Evolutionary conservation across 2,888 invertebrate species (phyloP).

Genomic region (Pseudeuparius sepicola): DNA sequence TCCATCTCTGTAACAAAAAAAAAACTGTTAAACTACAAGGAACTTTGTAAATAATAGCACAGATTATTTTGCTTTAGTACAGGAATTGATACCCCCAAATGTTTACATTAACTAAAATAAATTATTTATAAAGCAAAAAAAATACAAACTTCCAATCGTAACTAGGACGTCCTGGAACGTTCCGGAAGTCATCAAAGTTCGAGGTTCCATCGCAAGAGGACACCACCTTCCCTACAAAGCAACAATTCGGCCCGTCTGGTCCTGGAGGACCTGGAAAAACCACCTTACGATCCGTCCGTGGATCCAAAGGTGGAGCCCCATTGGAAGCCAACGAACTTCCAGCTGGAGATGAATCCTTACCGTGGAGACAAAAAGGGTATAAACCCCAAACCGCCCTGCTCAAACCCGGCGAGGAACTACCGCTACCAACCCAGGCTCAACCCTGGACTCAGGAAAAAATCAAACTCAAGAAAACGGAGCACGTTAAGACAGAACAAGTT

Average conservation of each 20-base stretch:
- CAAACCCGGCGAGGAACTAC: conserved; percentile 21
- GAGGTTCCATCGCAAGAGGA: conserved; percentile 34
- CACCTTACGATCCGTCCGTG: conserved; percentile 28
- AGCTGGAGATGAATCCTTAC: conserved; percentile 44
- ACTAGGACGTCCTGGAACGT: conserved; percentile 43
- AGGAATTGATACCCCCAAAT: no score
- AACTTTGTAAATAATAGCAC: no score
- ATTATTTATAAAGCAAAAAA: no score
- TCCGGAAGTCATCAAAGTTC: conserved; percentile 37
- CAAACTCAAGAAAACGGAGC: conserved; percentile 41
- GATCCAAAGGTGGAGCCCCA: conserved; percentile 32
- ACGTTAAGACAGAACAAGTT: conserved; percentile 35
- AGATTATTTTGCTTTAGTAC: no score
- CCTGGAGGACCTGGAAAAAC: conserved; percentile 35
- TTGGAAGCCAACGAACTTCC: conserved; percentile 41
- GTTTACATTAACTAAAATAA: no score
- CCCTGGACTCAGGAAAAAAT: conserved; percentile 59
- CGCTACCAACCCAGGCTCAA: conserved; percentile 32
- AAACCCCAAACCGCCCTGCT: conserved; percentile 9
- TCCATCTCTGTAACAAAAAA: no score
- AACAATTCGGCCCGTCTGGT: conserved; percentile 27
- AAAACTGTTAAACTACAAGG: no score
- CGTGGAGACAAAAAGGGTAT: conserved; percentile 39
- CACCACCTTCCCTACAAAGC: conserved; percentile 25
- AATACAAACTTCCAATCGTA: no score